Percentiles rank a stretch among this genome's conserved stretches.
Conservation (phyloP, 2,797 vertebrate genomes). For the Chaetophractus vellerosus region DNA sequence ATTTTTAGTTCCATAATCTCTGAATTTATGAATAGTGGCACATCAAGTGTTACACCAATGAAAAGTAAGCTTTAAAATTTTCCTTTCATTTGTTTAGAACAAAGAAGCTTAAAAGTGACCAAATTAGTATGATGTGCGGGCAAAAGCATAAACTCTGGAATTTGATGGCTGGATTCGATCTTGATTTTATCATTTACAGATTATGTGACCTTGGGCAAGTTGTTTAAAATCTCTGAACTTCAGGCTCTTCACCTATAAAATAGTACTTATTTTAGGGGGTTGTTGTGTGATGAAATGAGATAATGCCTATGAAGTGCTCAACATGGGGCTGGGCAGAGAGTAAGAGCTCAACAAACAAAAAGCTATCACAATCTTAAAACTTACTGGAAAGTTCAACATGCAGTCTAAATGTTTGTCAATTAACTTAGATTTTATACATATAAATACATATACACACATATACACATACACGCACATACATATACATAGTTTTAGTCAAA, state of each 20-base stretch:
- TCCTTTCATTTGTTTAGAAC: constrained; percentile 11
- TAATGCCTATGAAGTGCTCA: too few species aligned
- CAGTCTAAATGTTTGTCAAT: too few species aligned
- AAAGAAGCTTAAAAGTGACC: neutral
- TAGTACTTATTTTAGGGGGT: too few species aligned
- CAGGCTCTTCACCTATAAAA: too few species aligned
- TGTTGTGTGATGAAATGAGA: too few species aligned
- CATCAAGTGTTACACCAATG: neutral
- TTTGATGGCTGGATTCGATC: neutral
- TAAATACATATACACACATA: too few species aligned
- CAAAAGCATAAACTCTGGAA: neutral
- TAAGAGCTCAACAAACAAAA: too few species aligned
- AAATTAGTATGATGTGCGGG: neutral
- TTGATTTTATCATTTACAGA: neutral
- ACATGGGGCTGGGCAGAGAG: too few species aligned
- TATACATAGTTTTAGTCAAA: neutral
- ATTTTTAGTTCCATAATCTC: neutral
- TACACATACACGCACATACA: too few species aligned
- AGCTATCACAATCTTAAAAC: too few species aligned
- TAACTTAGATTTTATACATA: too few species aligned
- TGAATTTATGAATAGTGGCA: neutral
- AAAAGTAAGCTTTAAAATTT: neutral
- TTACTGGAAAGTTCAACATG: too few species aligned
- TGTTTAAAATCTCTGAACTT: neutral
- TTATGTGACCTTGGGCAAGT: neutral